Conservation (phyloP, 1,140 invertebrate species). For the Drosophila orosa region DNA sequence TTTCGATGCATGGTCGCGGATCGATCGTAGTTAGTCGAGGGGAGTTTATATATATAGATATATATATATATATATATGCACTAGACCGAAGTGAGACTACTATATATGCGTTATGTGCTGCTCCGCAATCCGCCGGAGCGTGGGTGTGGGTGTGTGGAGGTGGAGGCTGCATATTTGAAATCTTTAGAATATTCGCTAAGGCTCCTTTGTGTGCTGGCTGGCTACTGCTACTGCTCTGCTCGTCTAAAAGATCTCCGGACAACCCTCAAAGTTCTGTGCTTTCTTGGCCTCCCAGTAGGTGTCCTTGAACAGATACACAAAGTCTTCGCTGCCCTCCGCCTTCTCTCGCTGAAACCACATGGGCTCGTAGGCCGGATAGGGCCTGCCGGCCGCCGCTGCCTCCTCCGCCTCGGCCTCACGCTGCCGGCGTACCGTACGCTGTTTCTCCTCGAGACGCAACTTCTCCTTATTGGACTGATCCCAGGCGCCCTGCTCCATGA, state of each 20-base stretch:
- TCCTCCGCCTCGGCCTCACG: slow-evolving; percentile 92
- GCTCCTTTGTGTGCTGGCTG: slow-evolving; percentile 43
- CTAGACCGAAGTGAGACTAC: slow-evolving; percentile 46
- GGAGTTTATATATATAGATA: slow-evolving; percentile 34
- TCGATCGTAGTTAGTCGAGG: slow-evolving; percentile 32
- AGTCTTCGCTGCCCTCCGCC: slow-evolving; percentile 91
- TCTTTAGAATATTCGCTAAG: slow-evolving; percentile 64
- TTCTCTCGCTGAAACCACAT: slow-evolving; percentile 95
- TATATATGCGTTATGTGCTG: slow-evolving; percentile 45
- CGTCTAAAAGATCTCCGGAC: slow-evolving; percentile 95
- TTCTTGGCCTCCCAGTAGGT: slow-evolving; percentile 97
- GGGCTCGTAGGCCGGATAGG: slow-evolving; percentile 92
- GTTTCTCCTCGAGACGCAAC: slow-evolving; percentile 95
- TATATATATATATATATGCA: slow-evolving; percentile 8
- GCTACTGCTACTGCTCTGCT: slow-evolving; percentile 5
- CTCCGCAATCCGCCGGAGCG: slow-evolving; percentile 22
- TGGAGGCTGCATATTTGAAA: slow-evolving; percentile 58
- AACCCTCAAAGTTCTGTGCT: slow-evolving; percentile 94
- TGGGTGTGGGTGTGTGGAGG: slow-evolving; percentile 8
- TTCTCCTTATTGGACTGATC: slow-evolving; percentile 98
- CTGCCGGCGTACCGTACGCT: slow-evolving; percentile 89
- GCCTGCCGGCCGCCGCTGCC: slow-evolving; percentile 89
- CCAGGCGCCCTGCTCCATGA: slow-evolving; percentile 98
- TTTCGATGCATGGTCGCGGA: slow-evolving; percentile 30
- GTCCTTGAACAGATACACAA: slow-evolving; percentile 93